Conservation (phyloP, 2,113 vertebrate genomes). For the Argyrosomus japonicus region DNA sequence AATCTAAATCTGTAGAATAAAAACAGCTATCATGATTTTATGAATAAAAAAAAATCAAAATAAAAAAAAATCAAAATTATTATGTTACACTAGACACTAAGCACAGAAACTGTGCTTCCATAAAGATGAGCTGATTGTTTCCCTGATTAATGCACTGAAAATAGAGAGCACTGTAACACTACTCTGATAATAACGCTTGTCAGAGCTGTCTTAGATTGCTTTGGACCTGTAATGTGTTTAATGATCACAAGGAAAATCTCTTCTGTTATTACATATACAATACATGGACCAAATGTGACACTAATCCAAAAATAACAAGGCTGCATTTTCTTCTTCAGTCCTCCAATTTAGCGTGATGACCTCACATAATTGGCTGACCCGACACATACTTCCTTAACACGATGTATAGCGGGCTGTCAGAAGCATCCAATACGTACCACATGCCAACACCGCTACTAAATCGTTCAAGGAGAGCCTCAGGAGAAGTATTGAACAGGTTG, state of each 20-base stretch:
- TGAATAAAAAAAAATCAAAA: not conserved
- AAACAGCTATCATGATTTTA: conserved; percentile 6
- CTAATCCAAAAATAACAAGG: conserved; percentile 81
- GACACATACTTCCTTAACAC: conserved; percentile 42
- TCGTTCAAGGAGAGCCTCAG: conserved; percentile 1
- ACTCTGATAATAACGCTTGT: conserved; percentile 25
- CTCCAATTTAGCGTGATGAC: conserved; percentile 58
- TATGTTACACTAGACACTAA: not conserved
- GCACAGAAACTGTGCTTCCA: conserved; percentile 9
- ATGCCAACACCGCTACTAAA: conserved; percentile 32
- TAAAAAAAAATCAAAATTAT: conserved; percentile 2
- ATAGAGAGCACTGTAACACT: conserved; percentile 46
- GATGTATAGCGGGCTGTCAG: conserved; percentile 28
- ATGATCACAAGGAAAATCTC: conserved; percentile 57
- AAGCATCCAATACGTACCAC: not conserved
- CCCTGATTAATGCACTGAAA: conserved; percentile 71
- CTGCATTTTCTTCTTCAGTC: conserved; percentile 59
- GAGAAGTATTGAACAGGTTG: conserved; percentile 33
- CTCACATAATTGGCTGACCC: conserved; percentile 66
- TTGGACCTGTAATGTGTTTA: conserved; percentile 65
- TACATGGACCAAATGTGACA: conserved; percentile 70
- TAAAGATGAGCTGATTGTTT: conserved; percentile 26
- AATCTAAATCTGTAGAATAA: conserved; percentile 10
- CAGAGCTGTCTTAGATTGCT: conserved; percentile 41
- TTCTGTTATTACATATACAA: conserved; percentile 46